These are phyloP conservation scores for Meliscaeva auricollis DNA, from an alignment of 2,888 invertebrate genomes.

Conservation along the genomic window DNA sequence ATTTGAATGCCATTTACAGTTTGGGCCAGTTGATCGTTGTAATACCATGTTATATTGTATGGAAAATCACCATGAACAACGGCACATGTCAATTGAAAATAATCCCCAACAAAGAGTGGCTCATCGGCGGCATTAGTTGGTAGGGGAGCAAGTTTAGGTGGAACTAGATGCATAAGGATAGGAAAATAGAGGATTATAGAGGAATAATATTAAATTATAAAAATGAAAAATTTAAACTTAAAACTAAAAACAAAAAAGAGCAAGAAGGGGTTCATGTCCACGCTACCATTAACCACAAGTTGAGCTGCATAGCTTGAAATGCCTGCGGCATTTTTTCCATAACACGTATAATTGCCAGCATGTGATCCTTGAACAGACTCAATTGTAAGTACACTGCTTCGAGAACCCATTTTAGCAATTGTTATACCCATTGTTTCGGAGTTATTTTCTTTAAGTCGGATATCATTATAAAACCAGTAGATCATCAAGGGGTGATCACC, in stretches of 20 bases:
- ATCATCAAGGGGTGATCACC: conserved; percentile 92
- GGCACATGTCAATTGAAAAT: conserved; percentile 87
- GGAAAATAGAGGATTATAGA: conserved; percentile 55
- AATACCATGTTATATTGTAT: conserved; percentile 90
- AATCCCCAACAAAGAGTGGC: conserved; percentile 87
- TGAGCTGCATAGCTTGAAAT: conserved; percentile 87
- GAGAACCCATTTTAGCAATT: conserved; percentile 84
- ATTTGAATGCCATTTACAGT: conserved; percentile 80
- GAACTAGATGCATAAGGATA: conserved; percentile 84
- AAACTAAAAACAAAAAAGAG: conserved; percentile 53
- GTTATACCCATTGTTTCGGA: conserved; percentile 81
- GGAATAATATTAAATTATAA: conserved; percentile 40
- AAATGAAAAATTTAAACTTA: conserved; percentile 47
- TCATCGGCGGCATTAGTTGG: conserved; percentile 86
- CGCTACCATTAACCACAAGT: conserved; percentile 89
- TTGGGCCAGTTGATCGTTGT: conserved; percentile 85
- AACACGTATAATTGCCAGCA: conserved; percentile 90
- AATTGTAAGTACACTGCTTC: conserved; percentile 87
- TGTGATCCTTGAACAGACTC: conserved; percentile 87
- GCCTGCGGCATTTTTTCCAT: conserved; percentile 87
- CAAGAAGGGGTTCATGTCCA: conserved; percentile 10
- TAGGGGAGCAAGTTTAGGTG: conserved; percentile 87
- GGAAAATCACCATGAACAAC: conserved; percentile 92
- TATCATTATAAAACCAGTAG: conserved; percentile 88
- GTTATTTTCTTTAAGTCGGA: conserved; percentile 86